Conservation (phyloP, 2,113 vertebrate genomes). For the Falcunculus frontatus region DNA sequence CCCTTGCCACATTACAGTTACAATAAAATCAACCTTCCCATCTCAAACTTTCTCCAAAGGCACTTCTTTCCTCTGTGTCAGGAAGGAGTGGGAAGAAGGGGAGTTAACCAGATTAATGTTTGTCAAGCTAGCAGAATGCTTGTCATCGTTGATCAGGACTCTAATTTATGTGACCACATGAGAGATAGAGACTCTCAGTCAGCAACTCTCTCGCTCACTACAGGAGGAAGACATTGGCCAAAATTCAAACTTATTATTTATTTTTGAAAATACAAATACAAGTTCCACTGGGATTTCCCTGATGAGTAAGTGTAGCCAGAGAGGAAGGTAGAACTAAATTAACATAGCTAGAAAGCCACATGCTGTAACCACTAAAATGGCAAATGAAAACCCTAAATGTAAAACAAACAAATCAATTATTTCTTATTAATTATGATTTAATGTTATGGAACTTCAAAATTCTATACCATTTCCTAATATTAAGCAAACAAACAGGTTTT, state of each 20-base stretch:
- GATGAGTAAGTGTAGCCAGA: neutral
- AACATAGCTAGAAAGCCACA: neutral
- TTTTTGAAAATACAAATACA: constrained; percentile 26
- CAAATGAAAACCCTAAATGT: accelerated
- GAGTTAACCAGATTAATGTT: constrained; percentile 54
- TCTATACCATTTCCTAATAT: neutral
- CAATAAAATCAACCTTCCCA: neutral
- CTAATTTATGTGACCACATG: constrained; percentile 54
- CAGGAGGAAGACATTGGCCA: constrained; percentile 12
- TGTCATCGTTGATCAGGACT: constrained; percentile 18
- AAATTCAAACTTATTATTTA: constrained; percentile 48
- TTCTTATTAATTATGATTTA: neutral
- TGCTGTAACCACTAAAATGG: neutral
- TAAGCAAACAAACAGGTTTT: neutral
- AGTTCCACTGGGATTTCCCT: constrained; percentile 19
- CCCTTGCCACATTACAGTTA: neutral
- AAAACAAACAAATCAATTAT: neutral
- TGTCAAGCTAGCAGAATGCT: constrained; percentile 41
- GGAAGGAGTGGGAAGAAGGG: constrained; percentile 51
- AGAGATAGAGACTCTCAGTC: constrained; percentile 35
- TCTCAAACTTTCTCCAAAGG: neutral
- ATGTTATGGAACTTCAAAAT: neutral
- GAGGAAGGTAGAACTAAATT: neutral
- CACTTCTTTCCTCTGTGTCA: constrained; percentile 23
- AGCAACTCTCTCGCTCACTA: neutral